Evolutionary conservation across 2,797 vertebrate species (phyloP), one percentile per base, ranked within the genome.

Genomic region (Dallia pectoralis): DNA sequence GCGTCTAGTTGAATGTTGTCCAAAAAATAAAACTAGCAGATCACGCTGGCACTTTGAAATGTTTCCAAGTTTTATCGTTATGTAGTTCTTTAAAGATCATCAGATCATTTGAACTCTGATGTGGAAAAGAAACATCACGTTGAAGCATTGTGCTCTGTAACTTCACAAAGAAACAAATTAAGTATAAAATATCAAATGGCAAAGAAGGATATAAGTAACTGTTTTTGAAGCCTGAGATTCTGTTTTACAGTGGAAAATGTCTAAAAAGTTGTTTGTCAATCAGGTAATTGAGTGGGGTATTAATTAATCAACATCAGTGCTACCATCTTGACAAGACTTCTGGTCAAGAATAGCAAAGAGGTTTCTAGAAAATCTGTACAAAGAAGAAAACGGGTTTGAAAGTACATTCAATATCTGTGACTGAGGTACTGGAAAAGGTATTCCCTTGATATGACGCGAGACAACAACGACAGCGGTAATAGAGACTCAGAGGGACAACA

Each of bases 351-450:
- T 82, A 89, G 77, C 87, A 89, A 90, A 92, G 85, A 88, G 85
- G 80, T 79, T 86, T 89, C 88, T 92, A 93, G 88, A 92, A 91
- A 93, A 91, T 91, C 90, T 93, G 91, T 93, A 93, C 92, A 93
- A 91, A 89, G 69, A 16, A 59, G 79, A 85, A 88, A 70, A 75
- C 90, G 86, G 89, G 91, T 89, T 89, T 88, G 86, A 90, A 93
- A 87, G 92, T 95, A 95, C 94, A 95, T 95, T 95, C 94, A 95
- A 93, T 94, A 94, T 94, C 93, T 94, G 94, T 93, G 93, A 93
- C 91, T 95, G 94, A 95, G 94, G 94, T 95, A 95, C 93, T 93
- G 93, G 87, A 91, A 59, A 91, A 91, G 92, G 90, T 91, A 88
- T 90, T 93, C 89, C 91, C 89, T 91, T 87, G 89, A 91, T 87